Base-by-base conservation (phyloP, 2,113 vertebrate species). In the Sapajus apella region DNA sequence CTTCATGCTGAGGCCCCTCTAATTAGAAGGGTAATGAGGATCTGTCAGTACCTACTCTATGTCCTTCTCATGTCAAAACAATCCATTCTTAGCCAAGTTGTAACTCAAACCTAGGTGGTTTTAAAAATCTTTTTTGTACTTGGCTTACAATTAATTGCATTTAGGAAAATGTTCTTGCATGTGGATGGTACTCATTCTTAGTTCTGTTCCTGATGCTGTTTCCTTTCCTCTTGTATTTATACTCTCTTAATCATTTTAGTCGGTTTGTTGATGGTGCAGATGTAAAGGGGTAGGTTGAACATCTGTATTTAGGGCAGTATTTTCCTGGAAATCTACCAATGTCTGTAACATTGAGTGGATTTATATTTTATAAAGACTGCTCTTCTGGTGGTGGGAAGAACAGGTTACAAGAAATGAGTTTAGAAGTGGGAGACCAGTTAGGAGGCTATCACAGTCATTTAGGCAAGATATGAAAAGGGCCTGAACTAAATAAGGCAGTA, bases 61-160 rank as follows among this genome's bases (percentile, higher is more conserved):
- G 82, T 87, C 73, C 30, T 91, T 82, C 32, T 94, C n/a, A 76
- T 14, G 35, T 82, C n/a, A 94, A 91, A 97, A 79, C 43, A 87
- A 32, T 43, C 11, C 70, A 76, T 85, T 73, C 32, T 90, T 96
- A 87, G 90, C 14, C 81, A 82, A 88, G 43, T 68, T 92, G 6
- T 68, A 93, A 77, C 72, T 66, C 32, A 85, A 84, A 91, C 43
- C 20, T 90, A 64, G 45, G 66, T 23, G 37, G 37, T 66, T 92
- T 61, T 20, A 86, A 80, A 88, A 92, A 8, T 43, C 25, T 75
- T 35, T 66, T 95, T 61, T 87, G 50, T 23, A 87, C 37, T 55
- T 40, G 21, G 79, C 81, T 91, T 86, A 23, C 8, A 68, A 27
- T 17, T 61, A 86, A 90, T 7, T 40, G 14, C 37, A 40, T 90